Evolutionary conservation across 2,888 invertebrate species (phyloP), one percentile per base, ranked within the genome.

Genomic region (Sialis fuliginosa): DNA sequence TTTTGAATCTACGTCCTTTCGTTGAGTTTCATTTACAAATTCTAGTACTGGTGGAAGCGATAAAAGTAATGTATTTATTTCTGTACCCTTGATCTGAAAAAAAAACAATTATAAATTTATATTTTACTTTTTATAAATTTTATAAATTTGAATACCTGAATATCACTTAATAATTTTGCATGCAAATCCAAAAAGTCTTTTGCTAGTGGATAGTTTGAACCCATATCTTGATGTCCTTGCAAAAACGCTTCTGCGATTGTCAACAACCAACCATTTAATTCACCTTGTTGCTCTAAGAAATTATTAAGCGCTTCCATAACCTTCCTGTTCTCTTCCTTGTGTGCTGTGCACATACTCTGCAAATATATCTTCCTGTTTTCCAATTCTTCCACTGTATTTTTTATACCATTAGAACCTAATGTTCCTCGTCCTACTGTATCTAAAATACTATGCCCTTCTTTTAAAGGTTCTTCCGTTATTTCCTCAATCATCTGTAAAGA

Each of bases 151-250:
- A 35, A 61, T 61, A 81, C 81, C 70, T 76, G 75, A 52, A 87
- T 66, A 61, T 88, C 85, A 56, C 74, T 75, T 56, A 81, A 72
- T 44, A 87, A 63, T 56, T 80, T 76, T 54, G 77, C 76, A 60
- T 88, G 86, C 53, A 80, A 67, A 56, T 79, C 71, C 51, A 83
- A 69, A 61, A 86, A 87, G 59, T 83, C 81, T 55, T 75, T 72
- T 40, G 83, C 79, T 64, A 74, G 71, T 6, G 69, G 63, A 32
- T 77, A 58, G 57, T 75, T 73, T 46, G 71, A 72, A n/a, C 87
- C 87, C 77, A 87, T 79, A 56, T 82, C 77, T 51, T 75, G 72
- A 57, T 82, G 79, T 39, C 79, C 77, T 55, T 77, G 75, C 42
- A 88, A 66, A 58, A 83, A 83, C 44, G 77, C 71, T 57, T 84